phyloP scores from a whole-genome alignment of 2,888 invertebrate genomes.

The Platycheirus albimanus region DNA sequence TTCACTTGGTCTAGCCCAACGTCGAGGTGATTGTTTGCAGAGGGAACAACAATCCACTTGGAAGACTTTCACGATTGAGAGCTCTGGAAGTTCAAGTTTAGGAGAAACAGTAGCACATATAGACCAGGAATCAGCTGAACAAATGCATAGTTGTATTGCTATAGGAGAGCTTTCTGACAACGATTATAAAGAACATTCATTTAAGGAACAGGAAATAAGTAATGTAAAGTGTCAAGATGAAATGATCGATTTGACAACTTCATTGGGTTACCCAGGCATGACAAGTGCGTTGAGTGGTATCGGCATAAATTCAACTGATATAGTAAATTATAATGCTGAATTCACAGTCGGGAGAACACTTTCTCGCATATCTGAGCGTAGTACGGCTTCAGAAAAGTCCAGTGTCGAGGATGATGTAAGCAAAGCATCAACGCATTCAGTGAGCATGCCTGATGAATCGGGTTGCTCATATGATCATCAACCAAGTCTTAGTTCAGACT shows the following conservation, averaged over 20 bases:
- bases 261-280: slow-evolving; percentile 88
- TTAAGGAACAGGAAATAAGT: slow-evolving; percentile 84
- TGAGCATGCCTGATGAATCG: slow-evolving; percentile 93
- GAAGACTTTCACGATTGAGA: slow-evolving; percentile 92
- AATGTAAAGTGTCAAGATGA: slow-evolving; percentile 90
- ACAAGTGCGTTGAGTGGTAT: slow-evolving; percentile 84
- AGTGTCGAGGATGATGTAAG: slow-evolving; percentile 94
- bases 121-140: slow-evolving; percentile 87
- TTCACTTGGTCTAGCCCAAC: slow-evolving; percentile 88
- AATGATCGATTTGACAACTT: slow-evolving; percentile 89
- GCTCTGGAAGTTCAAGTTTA: slow-evolving; percentile 92
- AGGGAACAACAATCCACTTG: slow-evolving; percentile 91
- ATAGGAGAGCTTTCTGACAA: slow-evolving; percentile 81
- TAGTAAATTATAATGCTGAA: slow-evolving; percentile 89
- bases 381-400: slow-evolving; percentile 94
- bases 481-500: slow-evolving; percentile 92
- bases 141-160: slow-evolving; percentile 82
- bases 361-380: slow-evolving; percentile 93
- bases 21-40: slow-evolving; percentile 85
- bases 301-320: slow-evolving; percentile 86
- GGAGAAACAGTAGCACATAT: slow-evolving; percentile 92
- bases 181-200: slow-evolving; percentile 83
- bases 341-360: slow-evolving; percentile 90
- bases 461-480: slow-evolving; percentile 93
- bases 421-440: slow-evolving; percentile 92